Base-by-base conservation (phyloP, 1,140 invertebrate genomes). In the Drosophila bocqueti region DNA sequence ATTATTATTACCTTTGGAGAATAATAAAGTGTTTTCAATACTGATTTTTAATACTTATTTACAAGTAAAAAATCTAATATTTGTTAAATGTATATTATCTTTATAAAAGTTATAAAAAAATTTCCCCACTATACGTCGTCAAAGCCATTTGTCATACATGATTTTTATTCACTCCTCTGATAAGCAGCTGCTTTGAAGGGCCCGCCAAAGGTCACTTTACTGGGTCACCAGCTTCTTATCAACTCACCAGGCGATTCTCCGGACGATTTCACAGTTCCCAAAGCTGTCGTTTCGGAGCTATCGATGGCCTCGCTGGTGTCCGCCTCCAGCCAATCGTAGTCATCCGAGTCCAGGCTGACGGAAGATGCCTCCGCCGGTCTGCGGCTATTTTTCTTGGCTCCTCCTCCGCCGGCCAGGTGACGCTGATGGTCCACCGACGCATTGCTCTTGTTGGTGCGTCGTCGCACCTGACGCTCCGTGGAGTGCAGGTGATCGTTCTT, bases 161-260 rank as follows among this genome's bases (percentile, higher is more conserved):
- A 62, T 16, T 18, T 18, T 1, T 4, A 11, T 38, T 31, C 16
- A 5, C 18, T 9, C 7, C n/a, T 4, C 55, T 72, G 63, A 80
- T 84, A 79, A 68, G 50, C 34, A 5, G 38, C 21, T 59, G 57
- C 64, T 80, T 75, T 79, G 59, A 79, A 62, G 76, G 69, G 31
- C n/a, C 46, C 65, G 49, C 26, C 13, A 79, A 73, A 64, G 62
- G 68, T 83, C 75, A 68, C 7, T 13, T 2, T 13, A 29, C 18
- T 42, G 46, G 47, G 66, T 31, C 46, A 31, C 26, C 8, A 9
- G 0, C 4, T 21, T 24, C 38, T 62, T 65, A 81, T 83, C 75
- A 84, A 86, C 84, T 87, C 59, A 87, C 84, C 84, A 62, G 64
- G 73, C 18, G 83, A 34, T 15, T 81, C 73, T 46, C 62, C 73